These are phyloP conservation scores for Amazona guildingii DNA, from an alignment of 2,113 vertebrate species.

Conservation along the genomic window DNA sequence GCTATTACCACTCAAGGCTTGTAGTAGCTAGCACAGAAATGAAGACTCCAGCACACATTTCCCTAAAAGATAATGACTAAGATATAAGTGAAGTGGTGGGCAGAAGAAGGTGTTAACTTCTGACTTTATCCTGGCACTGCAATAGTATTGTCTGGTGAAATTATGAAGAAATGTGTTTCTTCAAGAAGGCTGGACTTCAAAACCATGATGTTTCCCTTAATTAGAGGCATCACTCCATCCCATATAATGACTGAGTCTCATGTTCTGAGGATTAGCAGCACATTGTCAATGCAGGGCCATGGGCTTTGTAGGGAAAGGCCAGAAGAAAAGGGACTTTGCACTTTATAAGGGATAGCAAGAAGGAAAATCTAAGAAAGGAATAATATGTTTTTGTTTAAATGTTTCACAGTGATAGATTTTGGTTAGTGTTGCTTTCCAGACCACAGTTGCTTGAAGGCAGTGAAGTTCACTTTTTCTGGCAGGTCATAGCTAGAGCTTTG, in stretches of 20 bases:
- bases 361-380: constrained; percentile 21
- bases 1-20: neutral
- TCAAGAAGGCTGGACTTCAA: neutral
- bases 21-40: neutral
- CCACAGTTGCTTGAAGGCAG: constrained; percentile 16
- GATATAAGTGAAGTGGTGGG: neutral
- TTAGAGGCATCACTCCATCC: neutral
- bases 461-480: constrained; percentile 49
- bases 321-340: neutral
- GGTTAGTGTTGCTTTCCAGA: constrained; percentile 21
- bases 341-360: neutral
- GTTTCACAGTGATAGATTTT: neutral
- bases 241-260: neutral
- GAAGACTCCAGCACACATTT: neutral
- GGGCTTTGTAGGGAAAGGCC: neutral
- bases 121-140: neutral
- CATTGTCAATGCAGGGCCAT: neutral
- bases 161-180: neutral
- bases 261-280: neutral
- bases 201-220: neutral
- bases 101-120: neutral
- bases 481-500: constrained; percentile 3
- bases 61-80: neutral
- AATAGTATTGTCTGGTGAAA: neutral
- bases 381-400: constrained; percentile 38